Percentiles rank a stretch among this genome's conserved stretches.
These are phyloP conservation scores for Mionectes olivaceus DNA, from an alignment of 2,797 vertebrate genomes.

Conservation along the genomic window DNA sequence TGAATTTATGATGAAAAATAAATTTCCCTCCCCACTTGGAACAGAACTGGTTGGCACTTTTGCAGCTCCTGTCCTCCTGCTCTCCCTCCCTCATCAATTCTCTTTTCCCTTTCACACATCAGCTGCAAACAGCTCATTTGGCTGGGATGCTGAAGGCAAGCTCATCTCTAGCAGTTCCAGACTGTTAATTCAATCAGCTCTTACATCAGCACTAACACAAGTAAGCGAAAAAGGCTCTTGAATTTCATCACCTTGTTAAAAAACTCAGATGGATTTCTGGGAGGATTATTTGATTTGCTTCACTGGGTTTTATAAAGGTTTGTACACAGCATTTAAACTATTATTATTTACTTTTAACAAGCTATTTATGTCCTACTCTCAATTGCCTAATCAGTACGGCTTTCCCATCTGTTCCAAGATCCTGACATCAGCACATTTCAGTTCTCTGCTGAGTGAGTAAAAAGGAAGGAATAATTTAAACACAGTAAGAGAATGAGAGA, in stretches of 20 bases:
- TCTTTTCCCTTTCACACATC: conserved; percentile 56
- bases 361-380: conserved; percentile 42
- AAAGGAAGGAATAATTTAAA: conserved; percentile 52
- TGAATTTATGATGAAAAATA: neutral
- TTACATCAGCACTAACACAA: conserved; percentile 23
- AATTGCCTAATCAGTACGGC: conserved; percentile 55
- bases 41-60: neutral
- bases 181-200: conserved; percentile 61
- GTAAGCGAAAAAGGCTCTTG: conserved; percentile 19
- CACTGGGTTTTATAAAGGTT: conserved; percentile 48
- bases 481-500: neutral
- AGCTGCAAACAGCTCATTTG: conserved; percentile 60
- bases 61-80: conserved; percentile 3
- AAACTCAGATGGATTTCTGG: neutral
- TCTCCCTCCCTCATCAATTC: conserved; percentile 20
- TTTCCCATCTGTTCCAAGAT: conserved; percentile 54
- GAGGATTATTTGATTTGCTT: conserved; percentile 42
- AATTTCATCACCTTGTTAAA: conserved; percentile 52
- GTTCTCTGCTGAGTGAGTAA: conserved; percentile 23
- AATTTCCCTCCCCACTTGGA: neutral
- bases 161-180: conserved; percentile 57
- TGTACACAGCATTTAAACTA: conserved; percentile 50
- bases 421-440: conserved; percentile 57
- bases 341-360: conserved; percentile 70
- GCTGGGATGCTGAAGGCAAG: conserved; percentile 31